These are phyloP conservation scores for Etheostoma spectabile DNA, from an alignment of 2,113 vertebrate genomes.

Conservation along the genomic window DNA sequence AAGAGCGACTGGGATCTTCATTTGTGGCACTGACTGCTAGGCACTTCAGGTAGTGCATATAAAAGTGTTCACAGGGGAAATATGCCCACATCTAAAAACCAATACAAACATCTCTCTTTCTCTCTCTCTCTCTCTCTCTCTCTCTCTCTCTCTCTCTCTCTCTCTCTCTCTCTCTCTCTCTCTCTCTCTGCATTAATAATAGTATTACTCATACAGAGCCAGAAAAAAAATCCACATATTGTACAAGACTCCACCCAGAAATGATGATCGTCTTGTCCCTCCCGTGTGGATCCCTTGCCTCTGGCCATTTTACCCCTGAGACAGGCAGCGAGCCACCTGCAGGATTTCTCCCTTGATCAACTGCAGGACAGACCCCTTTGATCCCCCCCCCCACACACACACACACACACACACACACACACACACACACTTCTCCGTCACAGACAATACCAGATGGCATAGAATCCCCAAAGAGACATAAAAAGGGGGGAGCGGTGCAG, in stretches of 20 bases:
- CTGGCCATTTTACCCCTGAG: conserved; percentile 51
- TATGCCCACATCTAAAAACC: conserved; percentile 54
- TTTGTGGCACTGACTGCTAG: conserved; percentile 61
- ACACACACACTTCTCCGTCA: conserved; percentile 27
- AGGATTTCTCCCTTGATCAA: conserved; percentile 74
- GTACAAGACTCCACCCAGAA: conserved; percentile 28
- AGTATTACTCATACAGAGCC: conserved; percentile 43
- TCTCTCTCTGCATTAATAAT: conserved; percentile 51
- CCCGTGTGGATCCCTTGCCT: conserved; percentile 42
- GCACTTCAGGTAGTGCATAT: conserved; percentile 71
- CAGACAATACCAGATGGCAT: conserved; percentile 63
- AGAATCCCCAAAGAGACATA: conserved; percentile 38
- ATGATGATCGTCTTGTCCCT: neutral
- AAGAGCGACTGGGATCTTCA: conserved; percentile 63
- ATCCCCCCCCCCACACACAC: conserved; percentile 33
- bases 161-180: conserved; percentile 10
- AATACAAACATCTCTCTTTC: conserved; percentile 24
- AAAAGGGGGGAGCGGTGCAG: conserved; percentile 16
- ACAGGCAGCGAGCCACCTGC: conserved; percentile 68
- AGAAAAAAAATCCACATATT: conserved; percentile 45
- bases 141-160: conserved; percentile 13
- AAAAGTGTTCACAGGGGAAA: conserved; percentile 69
- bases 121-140: conserved; percentile 12
- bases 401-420: neutral
- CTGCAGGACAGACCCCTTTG: conserved; percentile 63